Percentiles rank a stretch among this genome's conserved stretches.
phyloP scores from a whole-genome alignment of 53 echinoderm and acorn worm species.

The Paracentrotus lividus region DNA sequence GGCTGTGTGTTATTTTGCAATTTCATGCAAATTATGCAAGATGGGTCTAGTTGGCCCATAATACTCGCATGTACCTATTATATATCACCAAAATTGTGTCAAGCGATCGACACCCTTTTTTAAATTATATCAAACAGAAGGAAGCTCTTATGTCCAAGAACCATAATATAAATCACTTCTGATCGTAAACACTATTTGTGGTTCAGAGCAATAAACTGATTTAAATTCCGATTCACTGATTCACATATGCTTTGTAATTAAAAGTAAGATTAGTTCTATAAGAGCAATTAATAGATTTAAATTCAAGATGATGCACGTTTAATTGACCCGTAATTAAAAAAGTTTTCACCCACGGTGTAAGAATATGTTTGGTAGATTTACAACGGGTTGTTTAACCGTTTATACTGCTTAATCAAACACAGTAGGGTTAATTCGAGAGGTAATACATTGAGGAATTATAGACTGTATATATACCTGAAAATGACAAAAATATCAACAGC shows the following conservation, averaged over 20 bases:
- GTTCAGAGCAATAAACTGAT: background rate
- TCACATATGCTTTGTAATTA: too few relatives aligned
- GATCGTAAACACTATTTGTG: background rate
- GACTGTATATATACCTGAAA: background rate
- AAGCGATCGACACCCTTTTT: too few relatives aligned
- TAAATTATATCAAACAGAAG: too few relatives aligned
- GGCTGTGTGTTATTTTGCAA: too few relatives aligned
- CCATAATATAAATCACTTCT: constrained; percentile 14
- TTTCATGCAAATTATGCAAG: too few relatives aligned
- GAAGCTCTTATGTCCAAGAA: background rate
- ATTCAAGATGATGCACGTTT: constrained; percentile 19
- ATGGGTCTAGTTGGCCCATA: too few relatives aligned
- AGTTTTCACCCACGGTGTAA: background rate
- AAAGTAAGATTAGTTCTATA: too few relatives aligned
- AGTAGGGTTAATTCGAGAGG: background rate
- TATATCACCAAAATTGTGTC: too few relatives aligned
- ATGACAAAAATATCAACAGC: background rate
- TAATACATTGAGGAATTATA: constrained; percentile 37
- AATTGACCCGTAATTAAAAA: background rate
- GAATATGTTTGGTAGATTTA: background rate
- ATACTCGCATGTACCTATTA: too few relatives aligned
- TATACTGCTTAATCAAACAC: background rate
- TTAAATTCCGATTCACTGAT: too few relatives aligned
- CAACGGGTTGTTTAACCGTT: constrained; percentile 22
- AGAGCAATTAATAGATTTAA: constrained; percentile 51